Base-by-base conservation (phyloP, 2,797 vertebrate genomes). In the Salmo trutta region DNA sequence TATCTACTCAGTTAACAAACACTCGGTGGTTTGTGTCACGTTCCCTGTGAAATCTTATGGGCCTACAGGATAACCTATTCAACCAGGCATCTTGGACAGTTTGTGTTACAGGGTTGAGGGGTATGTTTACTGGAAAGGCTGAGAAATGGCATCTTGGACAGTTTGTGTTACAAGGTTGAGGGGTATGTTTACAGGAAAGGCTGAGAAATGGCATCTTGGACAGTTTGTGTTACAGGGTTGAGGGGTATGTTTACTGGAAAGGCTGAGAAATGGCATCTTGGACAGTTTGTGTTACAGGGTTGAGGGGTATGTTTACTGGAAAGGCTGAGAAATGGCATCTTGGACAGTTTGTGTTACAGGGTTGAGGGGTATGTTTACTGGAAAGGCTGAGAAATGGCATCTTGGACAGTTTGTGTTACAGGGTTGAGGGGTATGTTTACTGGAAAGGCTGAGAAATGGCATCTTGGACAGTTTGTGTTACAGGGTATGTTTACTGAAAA, bases 181-280 rank as follows among this genome's bases (percentile, higher is more conserved):
- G 24, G 24, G 24, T 1, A 24, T 0, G 21, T 65, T 65, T 5
- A 29, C 62, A 29, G 62, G 10, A 16, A 12, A 16, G 52, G 52
- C 52, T 54, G 53, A n/a, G 54, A n/a, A 59, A 7, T 5, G n/a
- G 82, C n/a, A n/a, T n/a, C n/a, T n/a, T n/a, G 24, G 24, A 24
- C 24, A 24, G 24, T 24, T 24, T 24, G n/a, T n/a, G 24, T 24
- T 24, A 24, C 24, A 24, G 24, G 24, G 24, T 24, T 24, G 24
- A 24, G 24, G 24, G 24, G 24, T 1, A 24, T 0, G 21, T 65
- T 65, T 5, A 29, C 62, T 65, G 62, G 10, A 16, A 12, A 16
- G 52, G 52, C 52, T 54, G 53, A n/a, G 54, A n/a, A 59, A 7
- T 5, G n/a, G 82, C n/a, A n/a, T n/a, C n/a, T n/a, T n/a, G 24